These are phyloP conservation scores for Sciurus carolinensis DNA, from an alignment of 2,797 vertebrate genomes.

Conservation along the genomic window DNA sequence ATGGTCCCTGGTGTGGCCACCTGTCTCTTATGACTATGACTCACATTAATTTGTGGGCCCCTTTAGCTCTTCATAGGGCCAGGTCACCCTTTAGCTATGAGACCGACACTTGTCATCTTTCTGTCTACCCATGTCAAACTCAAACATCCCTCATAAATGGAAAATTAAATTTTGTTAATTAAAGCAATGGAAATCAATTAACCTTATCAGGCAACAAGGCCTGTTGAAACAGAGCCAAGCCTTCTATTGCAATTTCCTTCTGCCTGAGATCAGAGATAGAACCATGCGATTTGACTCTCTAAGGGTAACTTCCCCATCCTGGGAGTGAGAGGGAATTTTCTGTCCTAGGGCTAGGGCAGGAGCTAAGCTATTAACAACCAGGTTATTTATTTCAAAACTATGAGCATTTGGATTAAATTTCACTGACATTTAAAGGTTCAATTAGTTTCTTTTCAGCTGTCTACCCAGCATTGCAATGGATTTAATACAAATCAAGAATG, in stretches of 20 bases:
- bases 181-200: constrained; percentile 92
- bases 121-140: constrained; percentile 85
- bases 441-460: constrained; percentile 81
- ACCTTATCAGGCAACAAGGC: constrained; percentile 88
- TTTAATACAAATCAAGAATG: constrained; percentile 66
- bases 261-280: background rate
- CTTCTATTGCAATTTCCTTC: constrained; percentile 65
- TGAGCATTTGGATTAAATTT: constrained; percentile 84
- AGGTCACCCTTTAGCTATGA: background rate
- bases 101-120: constrained; percentile 75
- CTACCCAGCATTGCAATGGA: constrained; percentile 67
- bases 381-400: constrained; percentile 78
- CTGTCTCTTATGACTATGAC: background rate
- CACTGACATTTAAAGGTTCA: constrained; percentile 83
- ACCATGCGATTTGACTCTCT: fast-evolving
- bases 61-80: background rate
- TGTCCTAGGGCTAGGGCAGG: constrained; percentile 30
- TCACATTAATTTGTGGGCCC: too few species aligned
- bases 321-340: background rate
- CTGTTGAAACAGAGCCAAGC: constrained; percentile 85
- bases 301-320: background rate
- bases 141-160: constrained; percentile 85
- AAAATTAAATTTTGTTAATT: constrained; percentile 91
- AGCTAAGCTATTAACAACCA: constrained; percentile 80
- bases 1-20: fast-evolving